Evolutionary conservation across 2,113 vertebrate genomes (phyloP), one percentile per base, ranked within the genome.

Genomic region (Thomomys bottae): DNA sequence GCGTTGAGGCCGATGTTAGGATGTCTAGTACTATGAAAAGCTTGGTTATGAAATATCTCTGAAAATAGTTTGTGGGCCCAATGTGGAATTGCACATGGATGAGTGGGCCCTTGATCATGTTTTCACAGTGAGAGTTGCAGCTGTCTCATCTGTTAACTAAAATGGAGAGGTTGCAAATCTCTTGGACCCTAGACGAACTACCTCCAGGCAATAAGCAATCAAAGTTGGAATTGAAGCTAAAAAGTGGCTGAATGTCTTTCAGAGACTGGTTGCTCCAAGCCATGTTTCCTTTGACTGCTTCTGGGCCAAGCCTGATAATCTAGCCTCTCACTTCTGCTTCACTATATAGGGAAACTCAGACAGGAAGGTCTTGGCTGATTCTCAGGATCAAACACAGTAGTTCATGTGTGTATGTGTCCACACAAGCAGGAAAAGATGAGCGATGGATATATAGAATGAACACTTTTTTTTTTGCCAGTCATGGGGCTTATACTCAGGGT

Each of bases 371-470:
- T 70, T 49, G 20, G 32, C 63, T 30, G 32, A 18, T 38, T 45
- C 40, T 77, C 71, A 67, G 83, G 18, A 24, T 64, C 57, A 36
- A 76, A 18, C 26, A 49, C 36, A 32, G 54, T 67, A 66, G 36
- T 42, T 6, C 14, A 3, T 1, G 2, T 34, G 7, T 79, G 24
- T 10, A n/a, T 0, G 4, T 59, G 42, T 11, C 8, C 1, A 1
- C 10, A n/a, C 15, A 81, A 42, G 49, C 66, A 64, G 3, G 15
- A 8, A 70, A 17, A 38, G 14, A 54, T 67, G 9, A 70, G 14
- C n/a, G 14, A 54, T 67, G 9, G 80, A 77, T 66, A 42, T 21
- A 20, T 23, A 84, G 54, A 49, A 66, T 38, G 10, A 5, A 54
- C 87, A 17, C 24, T 18, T 34, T 71, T n/a, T n/a, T n/a, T n/a